Conservation (phyloP, 2,888 invertebrate species). For the Bibio marci region DNA sequence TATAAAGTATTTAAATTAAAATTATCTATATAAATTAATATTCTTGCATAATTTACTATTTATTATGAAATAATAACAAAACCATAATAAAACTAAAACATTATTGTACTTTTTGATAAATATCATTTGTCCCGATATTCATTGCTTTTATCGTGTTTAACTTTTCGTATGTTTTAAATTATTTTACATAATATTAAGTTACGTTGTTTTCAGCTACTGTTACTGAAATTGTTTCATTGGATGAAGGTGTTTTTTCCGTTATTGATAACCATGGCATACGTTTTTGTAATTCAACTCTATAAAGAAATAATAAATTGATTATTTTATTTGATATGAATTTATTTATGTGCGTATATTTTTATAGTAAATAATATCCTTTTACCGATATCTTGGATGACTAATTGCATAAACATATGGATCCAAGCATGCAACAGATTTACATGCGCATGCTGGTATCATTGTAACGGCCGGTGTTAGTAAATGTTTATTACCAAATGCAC, state of each 20-base stretch:
- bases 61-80: too few relatives aligned
- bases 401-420: conserved; percentile 86
- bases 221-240: too few relatives aligned
- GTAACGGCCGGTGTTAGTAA: conserved; percentile 55
- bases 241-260: conserved; percentile 42
- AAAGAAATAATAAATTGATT: conserved; percentile 15
- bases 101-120: too few relatives aligned
- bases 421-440: conserved; percentile 78
- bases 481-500: conserved; percentile 60
- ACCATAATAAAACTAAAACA: too few relatives aligned
- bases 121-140: too few relatives aligned
- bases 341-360: neutral
- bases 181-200: too few relatives aligned
- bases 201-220: too few relatives aligned
- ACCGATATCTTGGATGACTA: conserved; percentile 72
- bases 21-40: too few relatives aligned
- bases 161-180: too few relatives aligned
- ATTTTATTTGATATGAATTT: neutral
- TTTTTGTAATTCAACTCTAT: conserved; percentile 55
- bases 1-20: too few relatives aligned
- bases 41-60: too few relatives aligned
- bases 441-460: conserved; percentile 74
- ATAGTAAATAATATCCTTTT: conserved; percentile 23
- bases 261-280: conserved; percentile 60
- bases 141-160: too few relatives aligned